phyloP scores from a whole-genome alignment of 2,888 invertebrate species.

The Napeogenes inachia region DNA sequence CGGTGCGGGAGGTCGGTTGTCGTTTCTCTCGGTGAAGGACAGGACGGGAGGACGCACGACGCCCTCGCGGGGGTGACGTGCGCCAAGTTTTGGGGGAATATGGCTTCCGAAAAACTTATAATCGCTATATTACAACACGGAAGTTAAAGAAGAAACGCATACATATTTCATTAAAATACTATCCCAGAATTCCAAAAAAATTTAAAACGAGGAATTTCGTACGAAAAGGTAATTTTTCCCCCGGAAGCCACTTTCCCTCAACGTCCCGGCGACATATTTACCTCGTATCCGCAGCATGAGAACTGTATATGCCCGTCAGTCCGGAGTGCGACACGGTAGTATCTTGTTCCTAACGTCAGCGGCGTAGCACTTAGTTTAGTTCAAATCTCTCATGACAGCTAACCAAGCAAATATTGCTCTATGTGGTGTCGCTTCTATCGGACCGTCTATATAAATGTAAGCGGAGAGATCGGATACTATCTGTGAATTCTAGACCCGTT shows the following conservation, averaged over 20 bases:
- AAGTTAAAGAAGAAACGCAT: no score
- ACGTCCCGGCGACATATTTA: conserved; percentile 45
- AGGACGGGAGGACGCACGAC: neutral
- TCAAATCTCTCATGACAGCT: conserved; percentile 74
- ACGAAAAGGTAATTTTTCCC: neutral
- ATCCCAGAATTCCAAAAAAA: neutral
- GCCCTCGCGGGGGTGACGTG: neutral
- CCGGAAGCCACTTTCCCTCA: neutral
- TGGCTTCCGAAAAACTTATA: neutral
- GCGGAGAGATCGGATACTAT: neutral
- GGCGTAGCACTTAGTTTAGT: conserved; percentile 66
- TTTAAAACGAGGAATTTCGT: neutral
- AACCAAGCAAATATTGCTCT: conserved; percentile 73
- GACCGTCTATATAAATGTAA: neutral
- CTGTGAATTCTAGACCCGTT: no score
- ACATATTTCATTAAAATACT: no score
- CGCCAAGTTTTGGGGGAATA: neutral
- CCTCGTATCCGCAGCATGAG: conserved; percentile 40
- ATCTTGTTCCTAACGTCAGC: conserved; percentile 52
- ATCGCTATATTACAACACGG: no score
- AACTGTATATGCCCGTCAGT: conserved; percentile 38
- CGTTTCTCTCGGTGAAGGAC: neutral
- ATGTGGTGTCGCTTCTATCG: conserved; percentile 30
- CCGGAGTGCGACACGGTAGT: conserved; percentile 9
- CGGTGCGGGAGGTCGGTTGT: conserved; percentile 50